A percentile compares a stretch with the other conserved stretches of the same genome.
Evolutionary conservation across 2,113 vertebrate genomes (phyloP).

Genomic region (Dicrurus megarhynchus): DNA sequence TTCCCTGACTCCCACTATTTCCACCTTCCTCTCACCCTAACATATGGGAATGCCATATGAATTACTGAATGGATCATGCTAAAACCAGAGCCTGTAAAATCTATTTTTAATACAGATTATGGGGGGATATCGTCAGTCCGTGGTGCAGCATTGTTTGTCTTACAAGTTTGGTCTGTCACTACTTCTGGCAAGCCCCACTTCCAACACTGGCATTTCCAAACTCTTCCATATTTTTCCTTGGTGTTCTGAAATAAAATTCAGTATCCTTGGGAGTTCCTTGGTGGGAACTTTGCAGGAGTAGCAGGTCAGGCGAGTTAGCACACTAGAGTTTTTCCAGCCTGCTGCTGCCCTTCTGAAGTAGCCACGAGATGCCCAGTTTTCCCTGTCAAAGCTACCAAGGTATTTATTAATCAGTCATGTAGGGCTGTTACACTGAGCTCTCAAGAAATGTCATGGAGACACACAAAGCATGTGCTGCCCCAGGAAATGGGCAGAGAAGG

Average conservation of each 20-base stretch:
- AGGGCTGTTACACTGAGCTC: background rate
- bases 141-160: slow-evolving; percentile 13
- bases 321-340: background rate
- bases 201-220: background rate
- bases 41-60: slow-evolving; percentile 48
- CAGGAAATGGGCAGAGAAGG: background rate
- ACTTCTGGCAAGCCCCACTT: slow-evolving; percentile 12
- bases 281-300: background rate
- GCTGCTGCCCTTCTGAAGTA: background rate
- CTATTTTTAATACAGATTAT: slow-evolving; percentile 47
- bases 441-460: background rate
- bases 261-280: background rate
- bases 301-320: background rate
- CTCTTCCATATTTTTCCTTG: background rate
- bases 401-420: background rate
- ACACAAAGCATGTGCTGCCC: background rate
- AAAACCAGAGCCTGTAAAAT: background rate
- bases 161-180: slow-evolving; percentile 37
- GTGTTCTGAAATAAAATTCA: background rate
- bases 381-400: background rate
- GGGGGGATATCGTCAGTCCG: background rate
- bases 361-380: background rate
- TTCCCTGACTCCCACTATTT: background rate
- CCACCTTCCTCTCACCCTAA: slow-evolving; percentile 57
- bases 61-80: slow-evolving; percentile 44